phyloP scores from a whole-genome alignment of 2,797 vertebrate genomes.

The Myoxocephalus aenaeus region DNA sequence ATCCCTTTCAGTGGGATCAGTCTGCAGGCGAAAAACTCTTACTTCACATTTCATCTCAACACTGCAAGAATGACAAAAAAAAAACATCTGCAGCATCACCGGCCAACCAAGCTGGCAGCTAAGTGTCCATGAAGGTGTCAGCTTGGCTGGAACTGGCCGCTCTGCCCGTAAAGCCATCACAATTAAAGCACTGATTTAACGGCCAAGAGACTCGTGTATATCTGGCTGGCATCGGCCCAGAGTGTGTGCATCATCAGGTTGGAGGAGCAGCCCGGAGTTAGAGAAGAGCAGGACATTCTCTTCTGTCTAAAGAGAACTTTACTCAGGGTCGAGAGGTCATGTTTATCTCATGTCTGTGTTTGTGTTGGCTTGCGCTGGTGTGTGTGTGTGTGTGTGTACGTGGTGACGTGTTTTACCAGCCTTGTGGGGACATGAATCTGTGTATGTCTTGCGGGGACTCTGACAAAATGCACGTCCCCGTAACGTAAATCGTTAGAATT shows the following conservation, averaged over 20 bases:
- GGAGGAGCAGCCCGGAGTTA: constrained; percentile 8
- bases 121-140: constrained; percentile 15
- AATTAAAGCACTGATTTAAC: constrained; percentile 47
- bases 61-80: constrained; percentile 9
- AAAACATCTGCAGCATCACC: background rate
- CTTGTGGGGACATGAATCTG: background rate
- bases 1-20: background rate
- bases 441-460: background rate
- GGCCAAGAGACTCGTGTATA: constrained; percentile 14
- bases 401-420: background rate
- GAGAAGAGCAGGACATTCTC: constrained; percentile 2
- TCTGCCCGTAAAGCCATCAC: constrained; percentile 33
- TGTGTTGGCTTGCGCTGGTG: background rate
- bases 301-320: background rate
- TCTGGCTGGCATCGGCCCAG: constrained; percentile 29
- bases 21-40: background rate
- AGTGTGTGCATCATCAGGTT: constrained; percentile 14
- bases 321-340: background rate
- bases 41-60: background rate
- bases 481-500: background rate
- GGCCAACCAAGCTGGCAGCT: background rate
- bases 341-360: background rate
- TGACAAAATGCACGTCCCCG: background rate
- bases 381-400: background rate
- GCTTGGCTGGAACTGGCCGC: constrained; percentile 26